phyloP scores from a whole-genome alignment of 2,888 invertebrate species.

The Philereme transversata region DNA sequence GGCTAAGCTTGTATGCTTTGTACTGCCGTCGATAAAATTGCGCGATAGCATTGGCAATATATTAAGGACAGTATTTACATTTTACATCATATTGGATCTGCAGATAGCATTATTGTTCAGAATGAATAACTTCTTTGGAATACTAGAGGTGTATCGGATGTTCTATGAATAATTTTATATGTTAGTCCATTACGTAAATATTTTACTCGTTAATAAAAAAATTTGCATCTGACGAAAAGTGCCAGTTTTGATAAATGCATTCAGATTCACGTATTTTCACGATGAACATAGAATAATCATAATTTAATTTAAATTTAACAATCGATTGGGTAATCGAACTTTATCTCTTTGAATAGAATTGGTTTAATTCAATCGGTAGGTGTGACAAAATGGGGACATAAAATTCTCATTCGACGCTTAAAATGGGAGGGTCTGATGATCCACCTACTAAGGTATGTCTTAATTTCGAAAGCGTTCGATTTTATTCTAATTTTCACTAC shows the following conservation, averaged over 20 bases:
- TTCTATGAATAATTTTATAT: background rate
- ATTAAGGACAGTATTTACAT: conserved; percentile 35
- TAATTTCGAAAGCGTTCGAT: background rate
- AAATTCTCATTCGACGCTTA: conserved; percentile 12
- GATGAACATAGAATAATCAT: conserved; percentile 31
- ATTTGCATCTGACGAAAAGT: too few relatives aligned
- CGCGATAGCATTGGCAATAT: conserved; percentile 38
- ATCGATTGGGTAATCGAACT: conserved; percentile 30
- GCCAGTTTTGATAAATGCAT: conserved; percentile 14
- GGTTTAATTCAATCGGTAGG: conserved; percentile 16
- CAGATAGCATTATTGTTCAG: conserved; percentile 35
- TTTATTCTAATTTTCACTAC: background rate
- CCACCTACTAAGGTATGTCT: background rate
- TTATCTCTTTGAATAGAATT: conserved; percentile 15
- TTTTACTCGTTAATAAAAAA: too few relatives aligned
- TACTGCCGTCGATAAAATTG: conserved; percentile 37
- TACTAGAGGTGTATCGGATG: conserved; percentile 3
- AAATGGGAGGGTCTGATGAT: conserved; percentile 16
- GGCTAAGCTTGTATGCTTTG: conserved; percentile 25
- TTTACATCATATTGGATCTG: conserved; percentile 35
- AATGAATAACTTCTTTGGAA: conserved; percentile 30
- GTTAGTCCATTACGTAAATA: background rate
- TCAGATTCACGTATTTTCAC: conserved; percentile 27
- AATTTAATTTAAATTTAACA: conserved; percentile 34
- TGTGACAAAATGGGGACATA: conserved; percentile 22